Evolutionary conservation across 2,888 invertebrate genomes (phyloP), one percentile per base, ranked within the genome.

Genomic region (Junonia oenone): DNA sequence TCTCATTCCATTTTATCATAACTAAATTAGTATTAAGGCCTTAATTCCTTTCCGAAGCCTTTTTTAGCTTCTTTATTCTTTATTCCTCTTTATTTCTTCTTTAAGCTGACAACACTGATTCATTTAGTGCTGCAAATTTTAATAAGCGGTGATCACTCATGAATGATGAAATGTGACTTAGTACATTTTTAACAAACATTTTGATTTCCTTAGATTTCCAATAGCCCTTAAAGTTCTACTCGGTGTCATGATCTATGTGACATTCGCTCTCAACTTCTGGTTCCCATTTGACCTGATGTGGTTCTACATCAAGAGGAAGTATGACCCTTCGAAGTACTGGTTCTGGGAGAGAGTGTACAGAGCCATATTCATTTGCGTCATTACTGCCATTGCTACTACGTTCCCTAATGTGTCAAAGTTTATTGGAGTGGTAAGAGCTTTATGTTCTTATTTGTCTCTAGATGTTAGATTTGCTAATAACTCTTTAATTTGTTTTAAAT

Each of bases 261-360:
- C 76, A 0, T 81, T 72, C 15, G 75, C 72, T 0, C 63, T 80
- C 0, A 75, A 71, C 59, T 82, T 81, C 59, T 81, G 76, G 73
- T 66, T 77, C 6, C 76, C 76, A 0, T 82, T 81, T 49, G 71
- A 81, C 8, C 58, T 80, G 4, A 58, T 72, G 6, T 82, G 81
- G 81, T 58, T 59, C 49, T 78, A 80, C 43, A 17, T 81, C 9
- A 68, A 71, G 58, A 49, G 35, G 5, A 50, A 55, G 0, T 72
- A 80, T 47, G 37, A 56, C 0, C 62, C 63, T 0, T 27, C 55
- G 0, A 70, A 65, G 14, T 62, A 65, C 14, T 79, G 78, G 78
- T 14, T 76, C 0, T 78, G 78, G 80, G 78, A 82, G 60, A 59
- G 81, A 1, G 54, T 82, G 0, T 81, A 77, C 50, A 66, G 81